These are phyloP conservation scores for Pempheris klunzingeri DNA, from an alignment of 2,797 vertebrate genomes.

Conservation along the genomic window DNA sequence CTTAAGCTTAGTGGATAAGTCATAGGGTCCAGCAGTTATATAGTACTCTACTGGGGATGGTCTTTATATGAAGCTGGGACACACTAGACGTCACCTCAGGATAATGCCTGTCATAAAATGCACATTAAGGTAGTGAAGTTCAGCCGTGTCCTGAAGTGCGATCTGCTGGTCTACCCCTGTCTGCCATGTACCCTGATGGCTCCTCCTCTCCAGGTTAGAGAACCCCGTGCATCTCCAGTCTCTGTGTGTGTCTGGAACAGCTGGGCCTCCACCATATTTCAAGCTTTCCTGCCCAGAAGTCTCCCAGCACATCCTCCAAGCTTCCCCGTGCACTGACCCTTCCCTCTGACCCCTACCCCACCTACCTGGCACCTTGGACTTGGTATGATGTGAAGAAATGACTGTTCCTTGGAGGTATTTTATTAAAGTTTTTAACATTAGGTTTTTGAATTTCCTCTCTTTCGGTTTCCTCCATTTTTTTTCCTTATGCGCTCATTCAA, in stretches of 20 bases:
- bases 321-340: constrained; percentile 11
- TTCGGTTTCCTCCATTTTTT: neutral
- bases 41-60: neutral
- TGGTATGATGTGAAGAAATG: neutral
- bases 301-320: constrained; percentile 10
- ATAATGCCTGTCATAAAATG: constrained; percentile 9
- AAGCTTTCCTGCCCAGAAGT: neutral
- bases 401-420: constrained; percentile 1
- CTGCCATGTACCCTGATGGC: constrained; percentile 28
- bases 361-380: constrained; percentile 31
- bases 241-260: constrained; percentile 9
- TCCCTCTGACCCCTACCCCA: constrained; percentile 8
- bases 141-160: neutral
- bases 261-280: constrained; percentile 17
- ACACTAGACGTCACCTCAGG: neutral
- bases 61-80: neutral
- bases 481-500: neutral
- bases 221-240: neutral
- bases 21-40: neutral
- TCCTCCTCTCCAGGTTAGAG: constrained; percentile 18
- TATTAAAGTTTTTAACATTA: constrained; percentile 4
- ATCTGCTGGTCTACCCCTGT: constrained; percentile 7
- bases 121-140: constrained; percentile 22
- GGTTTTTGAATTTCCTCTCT: constrained; percentile 13
- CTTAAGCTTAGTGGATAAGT: neutral